These are phyloP conservation scores for Cheilinus undulatus DNA, from an alignment of 2,113 vertebrate species.

Conservation along the genomic window DNA sequence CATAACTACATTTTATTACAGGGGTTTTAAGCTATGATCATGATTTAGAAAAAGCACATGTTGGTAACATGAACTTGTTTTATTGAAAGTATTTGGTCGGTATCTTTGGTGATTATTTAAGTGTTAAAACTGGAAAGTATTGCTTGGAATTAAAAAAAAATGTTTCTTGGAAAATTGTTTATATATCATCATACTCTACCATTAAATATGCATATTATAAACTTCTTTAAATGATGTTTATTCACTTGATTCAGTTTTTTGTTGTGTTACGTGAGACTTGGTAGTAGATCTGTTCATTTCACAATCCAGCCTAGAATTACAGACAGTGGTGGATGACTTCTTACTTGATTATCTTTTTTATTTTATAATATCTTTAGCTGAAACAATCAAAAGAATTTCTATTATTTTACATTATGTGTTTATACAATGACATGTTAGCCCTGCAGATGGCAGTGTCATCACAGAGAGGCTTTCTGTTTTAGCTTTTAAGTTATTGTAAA, in stretches of 20 bases:
- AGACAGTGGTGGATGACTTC: too few species aligned
- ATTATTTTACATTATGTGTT: too few species aligned
- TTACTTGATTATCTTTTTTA: too few species aligned
- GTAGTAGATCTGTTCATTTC: not conserved
- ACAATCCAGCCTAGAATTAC: not conserved
- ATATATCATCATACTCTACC: conserved; percentile 71
- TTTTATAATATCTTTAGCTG: too few species aligned
- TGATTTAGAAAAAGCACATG: conserved; percentile 68
- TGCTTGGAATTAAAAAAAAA: conserved; percentile 70
- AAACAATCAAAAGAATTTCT: too few species aligned
- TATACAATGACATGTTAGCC: too few species aligned
- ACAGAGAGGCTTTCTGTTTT: not conserved
- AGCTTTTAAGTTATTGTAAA: not conserved
- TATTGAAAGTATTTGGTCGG: conserved; percentile 65
- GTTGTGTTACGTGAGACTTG: not conserved
- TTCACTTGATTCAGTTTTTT: not conserved
- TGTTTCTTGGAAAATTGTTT: conserved; percentile 75
- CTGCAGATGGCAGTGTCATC: conserved; percentile 35
- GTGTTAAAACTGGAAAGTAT: conserved; percentile 74
- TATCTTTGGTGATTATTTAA: conserved; percentile 69
- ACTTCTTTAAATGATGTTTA: conserved; percentile 22
- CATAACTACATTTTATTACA: conserved; percentile 73
- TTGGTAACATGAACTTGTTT: conserved; percentile 56
- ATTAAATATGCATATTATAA: conserved; percentile 77
- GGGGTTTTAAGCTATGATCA: conserved; percentile 62